Conservation (phyloP, 1,140 invertebrate species). For the Cryptotermes secundus region DNA sequence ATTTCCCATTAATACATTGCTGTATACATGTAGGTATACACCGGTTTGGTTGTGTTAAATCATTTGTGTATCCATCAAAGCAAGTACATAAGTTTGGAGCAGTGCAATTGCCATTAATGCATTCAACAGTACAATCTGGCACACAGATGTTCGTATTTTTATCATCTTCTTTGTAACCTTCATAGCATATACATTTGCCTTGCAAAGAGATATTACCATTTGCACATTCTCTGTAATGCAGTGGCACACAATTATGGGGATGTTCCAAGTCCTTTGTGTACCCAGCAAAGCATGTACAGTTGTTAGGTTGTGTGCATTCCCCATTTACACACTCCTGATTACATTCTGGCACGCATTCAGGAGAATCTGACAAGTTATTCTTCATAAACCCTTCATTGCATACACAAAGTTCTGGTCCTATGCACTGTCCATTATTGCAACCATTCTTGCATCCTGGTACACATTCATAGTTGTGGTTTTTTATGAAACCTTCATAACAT, state of each 20-base stretch:
- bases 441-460: conserved; percentile 52
- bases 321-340: conserved; percentile 46
- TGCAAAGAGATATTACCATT: background rate
- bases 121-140: conserved; percentile 58
- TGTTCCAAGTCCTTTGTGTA: conserved; percentile 45
- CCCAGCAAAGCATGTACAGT: conserved; percentile 51
- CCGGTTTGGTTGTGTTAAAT: background rate
- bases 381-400: conserved; percentile 40
- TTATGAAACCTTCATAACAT: conserved; percentile 39
- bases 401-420: conserved; percentile 49
- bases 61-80: conserved; percentile 37
- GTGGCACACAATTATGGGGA: background rate
- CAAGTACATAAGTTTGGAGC: conserved; percentile 57
- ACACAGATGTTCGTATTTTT: conserved; percentile 46
- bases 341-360: conserved; percentile 39
- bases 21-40: conserved; percentile 24
- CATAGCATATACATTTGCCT: background rate
- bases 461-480: conserved; percentile 44
- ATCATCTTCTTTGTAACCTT: conserved; percentile 27
- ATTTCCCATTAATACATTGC: conserved; percentile 41
- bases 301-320: conserved; percentile 48
- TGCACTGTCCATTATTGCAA: conserved; percentile 46
- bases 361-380: conserved; percentile 34
- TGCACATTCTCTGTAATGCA: background rate
- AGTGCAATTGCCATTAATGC: conserved; percentile 59